These are phyloP conservation scores for Eumaeus atala DNA, from an alignment of 1,140 invertebrate genomes.

Conservation along the genomic window DNA sequence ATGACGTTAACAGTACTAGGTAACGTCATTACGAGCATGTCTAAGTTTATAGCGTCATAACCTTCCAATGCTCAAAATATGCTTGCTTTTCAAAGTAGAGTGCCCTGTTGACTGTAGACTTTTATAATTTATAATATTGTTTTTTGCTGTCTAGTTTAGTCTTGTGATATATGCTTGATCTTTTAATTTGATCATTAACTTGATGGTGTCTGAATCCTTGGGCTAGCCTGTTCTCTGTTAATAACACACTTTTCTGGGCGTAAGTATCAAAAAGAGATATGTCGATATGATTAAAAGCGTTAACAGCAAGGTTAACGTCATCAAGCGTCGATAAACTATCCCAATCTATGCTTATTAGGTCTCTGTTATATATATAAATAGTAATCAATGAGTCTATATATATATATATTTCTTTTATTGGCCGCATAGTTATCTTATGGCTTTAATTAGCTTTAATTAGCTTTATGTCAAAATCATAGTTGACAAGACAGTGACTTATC, in stretches of 20 bases:
- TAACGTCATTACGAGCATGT: slow-evolving; percentile 21
- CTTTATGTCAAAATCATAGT: no score
- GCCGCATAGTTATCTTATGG: no score
- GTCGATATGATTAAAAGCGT: not conserved
- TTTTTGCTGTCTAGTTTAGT: not conserved
- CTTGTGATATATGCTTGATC: not conserved
- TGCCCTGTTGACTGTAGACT: slow-evolving; percentile 22
- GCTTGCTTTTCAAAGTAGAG: slow-evolving; percentile 26
- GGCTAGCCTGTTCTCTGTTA: not conserved
- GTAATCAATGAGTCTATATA: no score
- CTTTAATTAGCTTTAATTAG: no score
- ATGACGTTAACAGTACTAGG: slow-evolving; percentile 17
- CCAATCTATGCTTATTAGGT: no score
- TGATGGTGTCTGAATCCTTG: no score
- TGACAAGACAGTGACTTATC: no score
- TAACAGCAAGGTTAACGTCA: not conserved
- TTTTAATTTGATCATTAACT: no score
- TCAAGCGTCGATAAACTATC: not conserved
- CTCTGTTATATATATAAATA: no score
- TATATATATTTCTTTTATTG: no score
- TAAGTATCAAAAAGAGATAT: not conserved
- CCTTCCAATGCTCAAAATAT: slow-evolving; percentile 21
- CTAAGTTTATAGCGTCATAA: slow-evolving; percentile 12
- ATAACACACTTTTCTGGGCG: not conserved
- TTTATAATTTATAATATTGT: slow-evolving; percentile 13